Conservation (phyloP, 2,797 vertebrate genomes). For the Champsocephalus gunnari region DNA sequence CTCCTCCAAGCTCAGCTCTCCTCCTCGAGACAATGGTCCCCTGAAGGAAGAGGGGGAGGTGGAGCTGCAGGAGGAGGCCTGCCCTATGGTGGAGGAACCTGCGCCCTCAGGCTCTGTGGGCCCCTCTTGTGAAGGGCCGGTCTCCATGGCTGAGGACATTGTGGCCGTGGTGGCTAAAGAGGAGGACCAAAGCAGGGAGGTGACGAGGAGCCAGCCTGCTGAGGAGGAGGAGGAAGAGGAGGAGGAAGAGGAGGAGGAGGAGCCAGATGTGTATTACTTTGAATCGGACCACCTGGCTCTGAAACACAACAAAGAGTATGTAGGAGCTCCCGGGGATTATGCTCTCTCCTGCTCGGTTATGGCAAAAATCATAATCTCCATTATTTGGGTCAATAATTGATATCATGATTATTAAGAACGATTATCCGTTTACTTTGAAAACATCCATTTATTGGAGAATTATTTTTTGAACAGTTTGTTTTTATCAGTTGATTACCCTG, state of each 20-base stretch:
- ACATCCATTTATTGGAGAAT: no score
- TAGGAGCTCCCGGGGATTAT: constrained; percentile 73
- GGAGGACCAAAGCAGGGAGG: constrained; percentile 88
- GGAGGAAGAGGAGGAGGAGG: constrained; percentile 88
- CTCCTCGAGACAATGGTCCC: constrained; percentile 91
- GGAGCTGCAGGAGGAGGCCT: constrained; percentile 80
- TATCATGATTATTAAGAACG: no score
- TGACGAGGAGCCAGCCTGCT: constrained; percentile 72
- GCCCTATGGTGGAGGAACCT: constrained; percentile 64
- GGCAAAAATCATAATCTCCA: no score
- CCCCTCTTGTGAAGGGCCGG: constrained; percentile 58
- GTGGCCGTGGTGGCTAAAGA: constrained; percentile 70
- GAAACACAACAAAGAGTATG: constrained; percentile 99
- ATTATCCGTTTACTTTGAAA: no score
- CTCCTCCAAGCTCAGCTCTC: constrained; percentile 89
- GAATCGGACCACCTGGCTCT: constrained; percentile 99
- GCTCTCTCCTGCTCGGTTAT: not conserved
- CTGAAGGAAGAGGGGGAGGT: constrained; percentile 87
- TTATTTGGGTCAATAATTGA: no score
- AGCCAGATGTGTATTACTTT: constrained; percentile 99
- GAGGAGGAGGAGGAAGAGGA: constrained; percentile 64
- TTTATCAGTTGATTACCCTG: no score
- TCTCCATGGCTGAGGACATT: constrained; percentile 79
- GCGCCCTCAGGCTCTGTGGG: constrained; percentile 55
- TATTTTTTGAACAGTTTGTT: no score